A percentile compares a stretch with the other conserved stretches of the same genome.
Conservation (phyloP, 2,888 invertebrate species). For the Rhimphoctona megacephalus region DNA sequence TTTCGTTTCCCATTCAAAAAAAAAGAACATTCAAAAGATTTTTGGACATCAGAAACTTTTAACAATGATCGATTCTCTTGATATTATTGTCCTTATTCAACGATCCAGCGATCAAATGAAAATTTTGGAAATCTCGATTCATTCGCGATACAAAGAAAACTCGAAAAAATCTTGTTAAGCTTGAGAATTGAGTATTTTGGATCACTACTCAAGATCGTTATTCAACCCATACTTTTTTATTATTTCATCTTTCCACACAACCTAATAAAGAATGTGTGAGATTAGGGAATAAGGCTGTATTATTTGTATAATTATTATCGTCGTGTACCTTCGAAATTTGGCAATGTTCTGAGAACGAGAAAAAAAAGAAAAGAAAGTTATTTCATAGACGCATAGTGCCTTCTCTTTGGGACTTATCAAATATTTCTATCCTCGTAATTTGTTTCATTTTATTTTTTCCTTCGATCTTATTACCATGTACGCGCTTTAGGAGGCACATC, state of each 20-base stretch:
- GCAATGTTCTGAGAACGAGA: conserved; percentile 41
- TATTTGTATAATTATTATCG: conserved; percentile 56
- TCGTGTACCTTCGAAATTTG: conserved; percentile 46
- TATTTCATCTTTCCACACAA: background rate
- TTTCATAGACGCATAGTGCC: conserved; percentile 78
- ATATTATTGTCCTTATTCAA: background rate
- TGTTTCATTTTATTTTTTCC: conserved; percentile 28
- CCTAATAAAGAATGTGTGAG: background rate
- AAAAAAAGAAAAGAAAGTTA: conserved; percentile 48
- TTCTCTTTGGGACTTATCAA: conserved; percentile 78
- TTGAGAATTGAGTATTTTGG: background rate
- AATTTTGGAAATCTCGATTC: background rate
- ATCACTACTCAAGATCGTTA: background rate
- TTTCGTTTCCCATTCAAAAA: background rate
- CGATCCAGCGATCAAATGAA: background rate
- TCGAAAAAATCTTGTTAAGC: background rate
- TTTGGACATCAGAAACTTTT: background rate
- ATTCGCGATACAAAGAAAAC: too few relatives aligned
- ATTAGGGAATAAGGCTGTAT: conserved; percentile 50
- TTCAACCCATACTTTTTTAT: background rate
- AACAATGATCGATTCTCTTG: background rate
- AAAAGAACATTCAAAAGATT: conserved; percentile 10
- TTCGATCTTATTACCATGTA: conserved; percentile 51
- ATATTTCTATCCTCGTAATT: conserved; percentile 64
- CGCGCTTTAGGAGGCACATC: conserved; percentile 68